Conservation (phyloP, 2,113 vertebrate genomes). For the Gavialis gangeticus region DNA sequence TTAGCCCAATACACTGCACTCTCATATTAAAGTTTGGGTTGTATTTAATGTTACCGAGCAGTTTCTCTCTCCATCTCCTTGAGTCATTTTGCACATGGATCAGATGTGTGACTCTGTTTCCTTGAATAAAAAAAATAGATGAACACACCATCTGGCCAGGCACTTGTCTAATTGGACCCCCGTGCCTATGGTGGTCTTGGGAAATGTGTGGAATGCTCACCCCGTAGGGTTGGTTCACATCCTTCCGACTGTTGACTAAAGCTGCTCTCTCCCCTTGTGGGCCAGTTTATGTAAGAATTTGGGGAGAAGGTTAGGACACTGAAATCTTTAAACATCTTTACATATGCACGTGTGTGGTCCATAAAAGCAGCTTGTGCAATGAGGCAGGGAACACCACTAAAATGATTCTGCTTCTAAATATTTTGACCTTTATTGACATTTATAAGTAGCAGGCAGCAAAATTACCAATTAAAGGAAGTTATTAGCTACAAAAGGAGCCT, state of each 20-base stretch:
- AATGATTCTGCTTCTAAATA: slow-evolving; percentile 75
- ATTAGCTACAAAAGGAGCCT: slow-evolving; percentile 71
- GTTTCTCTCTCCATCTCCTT: neutral
- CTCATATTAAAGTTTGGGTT: slow-evolving; percentile 8
- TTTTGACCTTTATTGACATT: slow-evolving; percentile 78
- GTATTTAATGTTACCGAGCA: slow-evolving; percentile 25
- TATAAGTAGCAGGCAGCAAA: slow-evolving; percentile 75
- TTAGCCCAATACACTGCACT: neutral
- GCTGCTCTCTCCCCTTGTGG: slow-evolving; percentile 65
- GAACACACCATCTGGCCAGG: slow-evolving; percentile 53
- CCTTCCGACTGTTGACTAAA: slow-evolving; percentile 59
- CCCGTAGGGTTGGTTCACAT: slow-evolving; percentile 51
- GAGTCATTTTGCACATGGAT: slow-evolving; percentile 19
- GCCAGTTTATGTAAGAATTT: slow-evolving; percentile 29
- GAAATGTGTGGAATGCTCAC: slow-evolving; percentile 67
- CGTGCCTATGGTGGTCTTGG: slow-evolving; percentile 41
- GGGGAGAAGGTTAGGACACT: slow-evolving; percentile 58
- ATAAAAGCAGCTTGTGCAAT: slow-evolving; percentile 58
- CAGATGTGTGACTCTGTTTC: neutral
- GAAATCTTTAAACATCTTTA: slow-evolving; percentile 64
- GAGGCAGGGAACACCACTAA: slow-evolving; percentile 73
- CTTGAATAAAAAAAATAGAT: neutral
- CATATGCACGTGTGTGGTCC: slow-evolving; percentile 66
- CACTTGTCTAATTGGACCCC: slow-evolving; percentile 26
- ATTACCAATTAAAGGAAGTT: slow-evolving; percentile 76